These are phyloP conservation scores for Luffia ferchaultella DNA, from an alignment of 2,888 invertebrate species.

Conservation along the genomic window DNA sequence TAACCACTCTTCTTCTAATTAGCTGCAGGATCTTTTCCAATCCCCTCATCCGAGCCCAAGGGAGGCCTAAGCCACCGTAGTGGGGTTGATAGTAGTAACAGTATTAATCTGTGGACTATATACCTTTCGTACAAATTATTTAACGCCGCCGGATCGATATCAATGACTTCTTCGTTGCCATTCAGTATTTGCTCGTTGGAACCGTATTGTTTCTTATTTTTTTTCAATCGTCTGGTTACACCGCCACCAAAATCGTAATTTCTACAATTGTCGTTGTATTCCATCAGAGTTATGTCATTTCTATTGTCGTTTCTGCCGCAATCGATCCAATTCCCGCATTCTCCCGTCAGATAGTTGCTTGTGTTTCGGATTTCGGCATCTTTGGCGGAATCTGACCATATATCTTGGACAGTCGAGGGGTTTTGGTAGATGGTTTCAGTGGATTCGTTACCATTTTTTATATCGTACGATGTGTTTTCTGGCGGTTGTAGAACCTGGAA, in stretches of 20 bases:
- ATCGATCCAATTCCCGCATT: slow-evolving; percentile 21
- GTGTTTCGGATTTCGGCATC: slow-evolving; percentile 1
- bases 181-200: slow-evolving; percentile 8
- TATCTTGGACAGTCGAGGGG: background rate
- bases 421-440: slow-evolving; percentile 40
- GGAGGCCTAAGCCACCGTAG: too few species aligned
- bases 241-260: slow-evolving; percentile 20
- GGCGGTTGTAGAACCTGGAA: slow-evolving; percentile 47
- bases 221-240: slow-evolving; percentile 21
- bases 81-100: too few species aligned
- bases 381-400: background rate
- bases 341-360: slow-evolving; percentile 24
- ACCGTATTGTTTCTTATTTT: slow-evolving; percentile 2
- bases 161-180: slow-evolving; percentile 20
- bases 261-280: slow-evolving; percentile 20
- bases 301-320: slow-evolving; percentile 15
- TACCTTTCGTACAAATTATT: slow-evolving; percentile 31
- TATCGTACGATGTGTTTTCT: slow-evolving; percentile 29
- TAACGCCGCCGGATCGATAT: slow-evolving; percentile 36
- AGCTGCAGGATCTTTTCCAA: too few species aligned
- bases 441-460: slow-evolving; percentile 45
- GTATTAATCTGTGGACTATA: too few species aligned
- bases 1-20: too few species aligned
- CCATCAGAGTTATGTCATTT: background rate
- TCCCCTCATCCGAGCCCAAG: too few species aligned